Evolutionary conservation across 2,797 vertebrate genomes (phyloP), one percentile per base, ranked within the genome.

Genomic region (Sebastes vulpes): DNA sequence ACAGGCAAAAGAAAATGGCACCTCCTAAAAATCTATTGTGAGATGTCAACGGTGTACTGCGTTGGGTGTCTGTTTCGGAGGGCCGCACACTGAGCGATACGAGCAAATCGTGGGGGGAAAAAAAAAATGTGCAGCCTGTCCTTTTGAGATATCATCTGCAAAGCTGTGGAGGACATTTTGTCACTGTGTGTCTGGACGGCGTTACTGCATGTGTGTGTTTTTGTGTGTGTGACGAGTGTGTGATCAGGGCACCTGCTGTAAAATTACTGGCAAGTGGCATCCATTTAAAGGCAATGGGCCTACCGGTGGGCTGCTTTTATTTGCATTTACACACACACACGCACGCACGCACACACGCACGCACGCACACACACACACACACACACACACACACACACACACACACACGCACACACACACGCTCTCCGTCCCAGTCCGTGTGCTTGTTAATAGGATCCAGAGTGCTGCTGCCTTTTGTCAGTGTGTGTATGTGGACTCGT

Each of bases 91-190:
- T 50, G 74, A 77, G 58, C 32, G 20, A 70, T 72, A 16, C n/a
- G 5, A 80, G 63, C 31, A 3, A 20, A 66, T 74, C 46, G 18
- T 48, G 46, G 18, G 18, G 3, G 6, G 6, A 46, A 16, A 50
- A 50, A 16, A 16, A 25, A 31, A 14, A 67, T 7, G 38, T 11
- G 64, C 70, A 23, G 83, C 61, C 46, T 10, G 64, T 75, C 60
- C 48, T 75, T 75, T 32, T 58, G 31, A 81, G 72, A 90, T 91
- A 67, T 89, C 71, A 89, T 90, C 91, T 31, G 54, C 20, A 31
- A 31, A 58, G 42, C 81, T 63, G 67, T 76, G 86, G 93, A 89
- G 87, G 93, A 96, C 92, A 95, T 96, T 95, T 95, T 93, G 94
- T 94, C 57, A 78, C 70, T 67, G 76, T 67, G 77, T 58, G 38